Conservation (phyloP, 2,797 vertebrate genomes). For the Antrozous pallidus region DNA sequence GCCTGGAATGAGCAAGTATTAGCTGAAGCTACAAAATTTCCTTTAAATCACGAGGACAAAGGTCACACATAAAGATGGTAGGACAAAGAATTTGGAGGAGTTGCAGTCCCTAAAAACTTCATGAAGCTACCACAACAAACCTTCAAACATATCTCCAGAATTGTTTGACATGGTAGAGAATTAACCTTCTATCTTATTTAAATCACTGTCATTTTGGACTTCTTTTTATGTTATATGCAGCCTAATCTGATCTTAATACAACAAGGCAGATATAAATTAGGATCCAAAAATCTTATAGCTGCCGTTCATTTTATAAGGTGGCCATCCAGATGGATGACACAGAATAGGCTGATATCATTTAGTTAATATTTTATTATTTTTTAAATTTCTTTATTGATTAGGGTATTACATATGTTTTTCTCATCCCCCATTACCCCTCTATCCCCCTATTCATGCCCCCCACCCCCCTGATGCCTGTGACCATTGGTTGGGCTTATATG, state of each 20-base stretch:
- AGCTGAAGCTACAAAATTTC: not conserved
- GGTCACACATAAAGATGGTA: not conserved
- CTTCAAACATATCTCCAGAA: not conserved
- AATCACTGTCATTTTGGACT: not conserved
- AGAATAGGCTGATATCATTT: not conserved
- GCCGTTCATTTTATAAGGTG: not conserved
- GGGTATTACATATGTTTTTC: too few species aligned
- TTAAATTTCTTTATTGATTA: too few species aligned
- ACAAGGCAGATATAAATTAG: not conserved
- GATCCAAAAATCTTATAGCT: not conserved
- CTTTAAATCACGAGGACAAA: not conserved
- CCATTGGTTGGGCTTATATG: too few species aligned
- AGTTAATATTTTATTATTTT: not conserved
- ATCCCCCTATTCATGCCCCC: too few species aligned
- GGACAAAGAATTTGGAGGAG: not conserved
- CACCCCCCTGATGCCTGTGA: too few species aligned
- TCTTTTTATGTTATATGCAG: not conserved
- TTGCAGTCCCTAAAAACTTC: not conserved
- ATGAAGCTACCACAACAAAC: not conserved
- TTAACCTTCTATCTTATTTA: not conserved
- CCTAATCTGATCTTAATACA: not conserved
- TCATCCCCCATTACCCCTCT: too few species aligned
- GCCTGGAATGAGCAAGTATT: not conserved
- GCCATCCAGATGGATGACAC: not conserved
- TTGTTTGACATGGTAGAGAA: not conserved